Percentiles rank a stretch among this genome's conserved stretches.
Conservation (phyloP, 2,888 invertebrate genomes). For the Sisyra terminalis region DNA sequence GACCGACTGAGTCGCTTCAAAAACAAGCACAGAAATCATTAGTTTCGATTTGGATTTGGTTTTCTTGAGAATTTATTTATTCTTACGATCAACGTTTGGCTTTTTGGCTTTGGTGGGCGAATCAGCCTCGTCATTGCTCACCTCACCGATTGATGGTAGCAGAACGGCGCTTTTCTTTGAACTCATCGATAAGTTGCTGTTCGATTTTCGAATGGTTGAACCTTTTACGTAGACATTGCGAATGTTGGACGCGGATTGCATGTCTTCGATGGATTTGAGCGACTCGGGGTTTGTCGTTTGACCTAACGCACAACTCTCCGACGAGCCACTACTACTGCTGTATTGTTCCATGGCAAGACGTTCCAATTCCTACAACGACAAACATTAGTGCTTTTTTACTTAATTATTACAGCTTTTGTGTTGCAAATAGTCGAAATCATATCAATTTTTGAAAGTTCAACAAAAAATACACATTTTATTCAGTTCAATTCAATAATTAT, state of each 20-base stretch:
- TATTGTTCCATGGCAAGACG: constrained; percentile 5
- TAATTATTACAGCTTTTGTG: too few relatives aligned
- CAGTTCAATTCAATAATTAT: too few relatives aligned
- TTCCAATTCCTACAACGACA: constrained; percentile 6
- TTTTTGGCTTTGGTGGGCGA: not conserved
- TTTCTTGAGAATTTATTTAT: not conserved
- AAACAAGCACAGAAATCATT: too few relatives aligned
- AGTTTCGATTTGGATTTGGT: too few relatives aligned
- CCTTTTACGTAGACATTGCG: not conserved
- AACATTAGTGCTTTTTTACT: too few relatives aligned
- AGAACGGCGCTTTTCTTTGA: constrained; percentile 1
- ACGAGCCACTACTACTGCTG: constrained; percentile 3
- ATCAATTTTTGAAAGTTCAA: too few relatives aligned
- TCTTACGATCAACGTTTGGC: not conserved
- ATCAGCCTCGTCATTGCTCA: constrained; percentile 3
- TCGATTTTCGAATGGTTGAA: not conserved
- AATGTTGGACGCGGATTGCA: too few relatives aligned
- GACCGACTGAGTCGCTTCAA: not conserved
- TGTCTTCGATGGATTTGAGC: too few relatives aligned
- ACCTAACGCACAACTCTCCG: not conserved
- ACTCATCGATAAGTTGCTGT: constrained; percentile 1
- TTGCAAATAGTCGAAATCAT: too few relatives aligned
- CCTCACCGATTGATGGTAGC: constrained; percentile 1
- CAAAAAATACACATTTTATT: too few relatives aligned
- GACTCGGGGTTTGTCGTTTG: too few relatives aligned